Conservation (phyloP, 1,140 invertebrate species). For the Drosophila carrolli region DNA sequence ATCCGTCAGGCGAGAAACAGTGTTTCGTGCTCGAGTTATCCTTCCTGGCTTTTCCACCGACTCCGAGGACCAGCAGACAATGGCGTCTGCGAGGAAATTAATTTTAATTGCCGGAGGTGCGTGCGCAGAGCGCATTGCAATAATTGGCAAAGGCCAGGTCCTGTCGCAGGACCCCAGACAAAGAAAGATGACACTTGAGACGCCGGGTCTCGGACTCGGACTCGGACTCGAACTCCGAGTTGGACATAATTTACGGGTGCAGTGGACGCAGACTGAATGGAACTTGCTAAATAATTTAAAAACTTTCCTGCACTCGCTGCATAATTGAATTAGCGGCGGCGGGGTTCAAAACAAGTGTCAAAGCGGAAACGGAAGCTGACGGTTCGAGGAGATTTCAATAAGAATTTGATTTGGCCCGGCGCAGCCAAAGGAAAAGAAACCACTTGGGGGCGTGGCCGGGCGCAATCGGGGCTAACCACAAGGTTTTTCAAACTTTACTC, state of each 20-base stretch:
- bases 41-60: conserved; percentile 20
- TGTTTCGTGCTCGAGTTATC: conserved; percentile 38
- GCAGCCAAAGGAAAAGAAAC: conserved; percentile 19
- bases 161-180: conserved; percentile 38
- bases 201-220: conserved; percentile 12
- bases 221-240: not conserved
- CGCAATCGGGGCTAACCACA: conserved; percentile 49
- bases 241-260: conserved; percentile 58
- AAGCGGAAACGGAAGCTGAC: conserved; percentile 75
- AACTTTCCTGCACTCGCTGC: conserved; percentile 69
- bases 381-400: conserved; percentile 60
- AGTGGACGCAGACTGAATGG: conserved; percentile 15
- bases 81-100: conserved; percentile 63
- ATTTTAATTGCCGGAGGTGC: conserved; percentile 71
- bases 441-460: conserved; percentile 1
- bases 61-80: conserved; percentile 33
- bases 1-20: conserved; percentile 46
- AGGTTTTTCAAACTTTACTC: conserved; percentile 83
- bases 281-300: conserved; percentile 70
- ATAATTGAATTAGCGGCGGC: conserved; percentile 52
- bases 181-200: conserved; percentile 75
- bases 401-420: conserved; percentile 70
- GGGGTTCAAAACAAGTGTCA: conserved; percentile 73
- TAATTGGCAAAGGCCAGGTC: conserved; percentile 63
- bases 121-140: conserved; percentile 47